A percentile compares a stretch with the other conserved stretches of the same genome.
Evolutionary conservation across 2,888 invertebrate genomes (phyloP).

Genomic region (Tenthredo livida): DNA sequence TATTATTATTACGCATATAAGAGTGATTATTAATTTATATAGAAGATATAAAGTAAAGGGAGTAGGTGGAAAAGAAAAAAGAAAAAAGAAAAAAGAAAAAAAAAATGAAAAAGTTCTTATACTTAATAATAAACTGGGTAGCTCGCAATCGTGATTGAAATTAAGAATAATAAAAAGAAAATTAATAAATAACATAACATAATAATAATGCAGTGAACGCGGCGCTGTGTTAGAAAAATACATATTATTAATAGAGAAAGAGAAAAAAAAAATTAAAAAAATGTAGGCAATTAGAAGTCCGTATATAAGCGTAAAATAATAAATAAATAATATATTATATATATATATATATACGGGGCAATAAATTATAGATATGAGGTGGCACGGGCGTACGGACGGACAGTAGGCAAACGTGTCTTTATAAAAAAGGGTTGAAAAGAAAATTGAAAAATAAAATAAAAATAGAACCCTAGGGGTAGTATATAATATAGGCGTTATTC

Average conservation of each 20-base stretch:
- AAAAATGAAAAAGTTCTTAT: slow-evolving; percentile 49
- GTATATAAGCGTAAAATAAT: slow-evolving; percentile 21
- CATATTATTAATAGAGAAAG: neutral
- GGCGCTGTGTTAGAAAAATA: slow-evolving; percentile 14
- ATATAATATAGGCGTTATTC: neutral
- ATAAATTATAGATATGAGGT: slow-evolving; percentile 31
- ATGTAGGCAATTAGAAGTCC: slow-evolving; percentile 28
- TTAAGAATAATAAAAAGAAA: slow-evolving; percentile 17
- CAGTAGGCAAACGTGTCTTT: slow-evolving; percentile 1
- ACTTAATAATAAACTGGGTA: slow-evolving; percentile 46
- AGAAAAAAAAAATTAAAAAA: neutral
- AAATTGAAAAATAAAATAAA: neutral
- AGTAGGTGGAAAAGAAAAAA: no score
- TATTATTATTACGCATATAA: neutral
- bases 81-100: neutral
- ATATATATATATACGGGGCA: slow-evolving; percentile 10
- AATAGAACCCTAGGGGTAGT: slow-evolving; percentile 17
- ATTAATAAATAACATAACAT: slow-evolving; percentile 55
- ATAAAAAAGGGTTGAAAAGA: neutral
- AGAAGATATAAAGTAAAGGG: no score
- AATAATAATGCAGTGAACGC: slow-evolving; percentile 1
- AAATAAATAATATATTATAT: neutral
- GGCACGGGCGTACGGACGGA: slow-evolving; percentile 15
- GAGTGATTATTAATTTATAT: slow-evolving; percentile 40
- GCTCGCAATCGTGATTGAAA: slow-evolving; percentile 55